Evolutionary conservation across 2,113 vertebrate species (phyloP), one percentile per base, ranked within the genome.

Genomic region (Pseudorhombus dupliciocellatus): DNA sequence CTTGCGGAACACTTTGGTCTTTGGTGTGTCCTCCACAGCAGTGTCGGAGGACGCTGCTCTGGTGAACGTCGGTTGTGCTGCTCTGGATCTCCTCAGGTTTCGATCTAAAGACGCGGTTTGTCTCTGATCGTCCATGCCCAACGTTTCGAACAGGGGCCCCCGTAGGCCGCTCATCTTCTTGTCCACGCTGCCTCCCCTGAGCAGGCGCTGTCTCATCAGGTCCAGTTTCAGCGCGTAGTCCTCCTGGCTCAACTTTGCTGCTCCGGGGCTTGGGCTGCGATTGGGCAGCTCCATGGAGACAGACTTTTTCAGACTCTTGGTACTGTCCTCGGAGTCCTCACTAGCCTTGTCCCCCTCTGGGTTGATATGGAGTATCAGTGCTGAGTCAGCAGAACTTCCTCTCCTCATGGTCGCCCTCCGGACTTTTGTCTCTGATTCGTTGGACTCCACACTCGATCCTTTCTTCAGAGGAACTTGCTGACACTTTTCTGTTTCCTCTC

Each of bases 91-190:
- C 59, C 89, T 91, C 68, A 90, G 22, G 25, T 88, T 91, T 1
- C 87, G 65, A 60, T 92, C 88, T 0, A 91, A 83, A 31, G 87
- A 91, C 3, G 66, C 75, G 0, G 88, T 86, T 25, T 77, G 79
- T 58, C 93, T 94, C 56, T 94, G 94, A 4, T 95, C 93, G 0
- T 92, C 81, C 16, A 94, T 90, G 1, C 95, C 95, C 0, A 98
- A 91, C 0, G 95, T 98, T 87, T 98, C 97, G 77, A 99, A 92
- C 69, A 99, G 88, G 1, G 97, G 97, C 0, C 97, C 97, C 22
- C 97, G 90, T 31, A 99, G 92, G 70, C 97, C 97, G 0, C 96
- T 98, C 92, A 98, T 93, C 81, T 96, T 98, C 81, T 94, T 92
- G 5, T 97, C 96, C 55, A 92, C 80, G 0, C 90, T 88, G 26